Evolutionary conservation across 2,888 invertebrate species (phyloP).

Genomic region (Agrotis exclamationis): DNA sequence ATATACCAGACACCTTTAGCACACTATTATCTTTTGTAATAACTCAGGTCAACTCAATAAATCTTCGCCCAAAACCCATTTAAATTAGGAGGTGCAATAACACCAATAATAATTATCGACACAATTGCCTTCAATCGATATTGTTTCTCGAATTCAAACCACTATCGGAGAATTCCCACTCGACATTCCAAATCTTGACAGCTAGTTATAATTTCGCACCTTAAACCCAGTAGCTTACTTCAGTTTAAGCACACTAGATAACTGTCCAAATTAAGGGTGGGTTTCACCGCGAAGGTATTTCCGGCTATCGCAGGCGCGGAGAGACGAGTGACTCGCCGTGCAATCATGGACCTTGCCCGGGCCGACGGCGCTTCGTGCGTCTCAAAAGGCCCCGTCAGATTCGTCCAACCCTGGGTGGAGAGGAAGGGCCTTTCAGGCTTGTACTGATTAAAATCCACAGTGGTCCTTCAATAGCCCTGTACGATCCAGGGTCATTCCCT

Average conservation of each 20-base stretch:
- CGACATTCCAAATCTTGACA: slow-evolving; percentile 55
- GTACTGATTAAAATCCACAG: too few relatives aligned
- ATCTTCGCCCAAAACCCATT: slow-evolving; percentile 27
- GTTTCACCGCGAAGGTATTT: too few relatives aligned
- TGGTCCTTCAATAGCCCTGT: too few relatives aligned
- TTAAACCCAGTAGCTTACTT: slow-evolving; percentile 50
- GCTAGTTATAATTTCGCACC: slow-evolving; percentile 55
- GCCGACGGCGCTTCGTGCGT: too few relatives aligned
- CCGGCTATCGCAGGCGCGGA: too few relatives aligned
- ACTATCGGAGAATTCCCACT: slow-evolving; percentile 53
- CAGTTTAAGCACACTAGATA: slow-evolving; percentile 45
- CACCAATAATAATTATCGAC: slow-evolving; percentile 43
- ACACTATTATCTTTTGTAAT: slow-evolving; percentile 27
- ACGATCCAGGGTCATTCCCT: too few relatives aligned
- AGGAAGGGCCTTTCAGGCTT: too few relatives aligned
- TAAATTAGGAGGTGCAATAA: slow-evolving; percentile 36
- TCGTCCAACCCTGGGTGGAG: too few relatives aligned
- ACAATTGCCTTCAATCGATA: slow-evolving; percentile 48
- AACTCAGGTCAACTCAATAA: slow-evolving; percentile 15
- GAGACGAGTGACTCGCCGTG: too few relatives aligned
- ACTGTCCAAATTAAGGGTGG: slow-evolving; percentile 28
- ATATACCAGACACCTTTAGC: slow-evolving; percentile 17
- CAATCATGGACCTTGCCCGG: too few relatives aligned
- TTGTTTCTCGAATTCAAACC: slow-evolving; percentile 55
- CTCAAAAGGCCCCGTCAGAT: too few relatives aligned